phyloP scores from a whole-genome alignment of 2,113 vertebrate genomes.

The Zosterops hypoxanthus region DNA sequence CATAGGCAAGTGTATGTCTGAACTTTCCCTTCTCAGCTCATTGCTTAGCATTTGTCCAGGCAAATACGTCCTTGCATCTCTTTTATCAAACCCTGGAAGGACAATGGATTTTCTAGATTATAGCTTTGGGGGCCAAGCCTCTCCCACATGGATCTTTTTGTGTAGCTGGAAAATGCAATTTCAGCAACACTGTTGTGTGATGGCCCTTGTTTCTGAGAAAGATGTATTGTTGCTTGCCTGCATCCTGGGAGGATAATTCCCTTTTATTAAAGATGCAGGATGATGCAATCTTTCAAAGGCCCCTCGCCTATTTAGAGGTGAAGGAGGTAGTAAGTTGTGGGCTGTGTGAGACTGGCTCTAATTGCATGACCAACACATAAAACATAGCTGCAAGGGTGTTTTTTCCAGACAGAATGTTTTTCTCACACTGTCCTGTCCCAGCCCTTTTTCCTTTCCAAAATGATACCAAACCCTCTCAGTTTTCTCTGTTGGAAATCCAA shows the following conservation, averaged over 20 bases:
- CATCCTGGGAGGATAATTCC: not conserved
- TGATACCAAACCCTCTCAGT: not conserved
- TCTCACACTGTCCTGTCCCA: not conserved
- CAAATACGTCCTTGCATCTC: not conserved
- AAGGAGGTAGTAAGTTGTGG: not conserved
- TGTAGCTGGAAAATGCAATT: not conserved
- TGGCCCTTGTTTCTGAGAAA: constrained; percentile 2
- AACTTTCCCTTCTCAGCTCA: not conserved
- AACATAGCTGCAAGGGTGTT: not conserved
- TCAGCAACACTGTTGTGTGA: not conserved
- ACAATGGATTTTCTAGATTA: not conserved
- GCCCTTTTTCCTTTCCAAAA: not conserved
- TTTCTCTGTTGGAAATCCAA: not conserved
- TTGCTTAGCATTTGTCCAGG: not conserved
- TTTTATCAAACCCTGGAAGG: not conserved
- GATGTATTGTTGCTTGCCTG: not conserved
- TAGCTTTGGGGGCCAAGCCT: not conserved
- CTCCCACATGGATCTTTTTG: not conserved
- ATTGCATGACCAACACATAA: not conserved
- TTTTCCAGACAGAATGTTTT: not conserved
- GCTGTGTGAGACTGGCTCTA: not conserved
- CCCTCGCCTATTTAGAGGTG: not conserved
- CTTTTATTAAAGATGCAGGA: not conserved
- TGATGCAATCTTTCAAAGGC: not conserved
- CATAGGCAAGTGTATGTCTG: accelerated